A percentile compares a stretch with the other conserved stretches of the same genome.
Conservation (phyloP, 2,113 vertebrate genomes). For the Parotia lawesii region DNA sequence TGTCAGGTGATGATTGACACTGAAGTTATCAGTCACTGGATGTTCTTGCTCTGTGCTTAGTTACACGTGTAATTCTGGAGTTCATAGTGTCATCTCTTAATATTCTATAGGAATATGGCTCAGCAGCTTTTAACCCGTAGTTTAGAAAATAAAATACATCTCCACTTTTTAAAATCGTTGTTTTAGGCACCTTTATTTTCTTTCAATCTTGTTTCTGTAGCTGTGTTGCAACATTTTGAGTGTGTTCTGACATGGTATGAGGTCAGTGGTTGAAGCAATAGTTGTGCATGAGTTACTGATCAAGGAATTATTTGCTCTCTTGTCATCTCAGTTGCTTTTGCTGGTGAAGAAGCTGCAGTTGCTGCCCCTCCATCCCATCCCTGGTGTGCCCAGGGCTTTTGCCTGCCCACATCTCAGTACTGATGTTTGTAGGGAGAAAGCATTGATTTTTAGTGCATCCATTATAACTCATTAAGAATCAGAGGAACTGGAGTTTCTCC, state of each 20-base stretch:
- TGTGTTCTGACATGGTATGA: neutral
- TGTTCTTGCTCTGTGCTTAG: neutral
- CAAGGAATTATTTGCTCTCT: neutral
- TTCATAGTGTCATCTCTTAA: neutral
- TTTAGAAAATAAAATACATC: neutral
- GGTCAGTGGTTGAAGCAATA: neutral
- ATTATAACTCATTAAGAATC: neutral
- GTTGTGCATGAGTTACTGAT: neutral
- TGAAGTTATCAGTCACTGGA: neutral
- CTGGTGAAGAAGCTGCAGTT: neutral
- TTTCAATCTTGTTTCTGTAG: neutral
- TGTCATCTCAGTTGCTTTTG: neutral
- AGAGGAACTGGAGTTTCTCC: neutral
- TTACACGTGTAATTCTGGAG: neutral
- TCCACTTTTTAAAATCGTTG: neutral
- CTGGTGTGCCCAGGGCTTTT: neutral
- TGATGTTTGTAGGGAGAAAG: neutral
- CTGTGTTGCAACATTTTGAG: neutral
- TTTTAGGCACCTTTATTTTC: neutral
- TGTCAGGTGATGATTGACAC: neutral
- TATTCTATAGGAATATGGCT: neutral
- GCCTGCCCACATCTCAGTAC: neutral
- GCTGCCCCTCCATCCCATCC: neutral
- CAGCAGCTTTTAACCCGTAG: neutral
- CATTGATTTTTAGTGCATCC: neutral